Evolutionary conservation across 2,113 vertebrate genomes (phyloP), one percentile per base, ranked within the genome.

Genomic region (Nematolebias whitei): DNA sequence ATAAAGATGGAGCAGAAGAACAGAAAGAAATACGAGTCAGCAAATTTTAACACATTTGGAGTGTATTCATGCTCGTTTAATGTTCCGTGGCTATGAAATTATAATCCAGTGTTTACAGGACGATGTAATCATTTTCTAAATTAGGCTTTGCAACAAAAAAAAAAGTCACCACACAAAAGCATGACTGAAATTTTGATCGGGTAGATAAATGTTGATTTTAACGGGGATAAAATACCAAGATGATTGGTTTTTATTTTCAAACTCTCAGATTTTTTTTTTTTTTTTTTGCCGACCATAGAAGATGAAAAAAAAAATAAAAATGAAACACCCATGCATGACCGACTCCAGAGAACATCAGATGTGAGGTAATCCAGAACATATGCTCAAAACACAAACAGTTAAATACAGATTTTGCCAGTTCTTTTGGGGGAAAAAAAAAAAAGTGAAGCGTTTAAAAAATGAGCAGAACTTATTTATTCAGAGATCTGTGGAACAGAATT

Each of bases 351-450:
- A 93, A 93, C 92, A 92, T 84, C 71, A 82, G 61, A 84, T 50
- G 77, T 94, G 93, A 92, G 91, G 92, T 95, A 95, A 96, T 97
- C 93, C 93, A 91, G 93, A 96, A 93, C 95, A 95, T 95, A 96
- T 95, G 95, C 94, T 93, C 93, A 89, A 94, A 91, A 90, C 90
- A 89, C 93, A 93, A 95, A 96, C 92, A 90, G 96, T 97, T 96
- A 96, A 96, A 93, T 91, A 92, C 65, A 90, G 92, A 51, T 68
- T 70, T 76, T 93, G 93, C 93, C 93, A 93, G 92, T 58, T 76
- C 94, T 92, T 93, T 92, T 89, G 10, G 9, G n/a, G n/a, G n/a
- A n/a, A n/a, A 35, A 35, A 10, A 35, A 35, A 92, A 95, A 95
- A 95, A 92, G n/a, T 87, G 92, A 91, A 92, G 92, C 90, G 94